A percentile compares a stretch with the other conserved stretches of the same genome.
These are phyloP conservation scores for Napeogenes sylphis DNA, from an alignment of 2,888 invertebrate genomes.

Conservation along the genomic window DNA sequence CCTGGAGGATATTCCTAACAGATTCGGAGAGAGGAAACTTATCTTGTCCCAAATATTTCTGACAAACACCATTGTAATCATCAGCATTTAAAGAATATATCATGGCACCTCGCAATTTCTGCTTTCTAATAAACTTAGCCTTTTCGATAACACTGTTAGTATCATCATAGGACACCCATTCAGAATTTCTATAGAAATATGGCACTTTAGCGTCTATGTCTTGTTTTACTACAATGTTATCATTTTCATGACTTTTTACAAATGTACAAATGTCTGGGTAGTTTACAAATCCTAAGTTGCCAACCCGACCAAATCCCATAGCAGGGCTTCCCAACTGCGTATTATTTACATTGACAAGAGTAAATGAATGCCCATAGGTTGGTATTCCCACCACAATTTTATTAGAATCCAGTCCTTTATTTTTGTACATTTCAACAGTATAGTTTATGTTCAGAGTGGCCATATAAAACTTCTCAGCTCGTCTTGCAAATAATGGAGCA, in stretches of 20 bases:
- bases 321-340: constrained; percentile 84
- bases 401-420: constrained; percentile 84
- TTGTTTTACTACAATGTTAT: constrained; percentile 69
- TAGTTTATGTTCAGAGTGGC: constrained; percentile 88
- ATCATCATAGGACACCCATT: constrained; percentile 92
- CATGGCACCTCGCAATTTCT: constrained; percentile 88
- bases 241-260: constrained; percentile 65
- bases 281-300: constrained; percentile 83
- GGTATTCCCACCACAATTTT: constrained; percentile 92
- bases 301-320: constrained; percentile 81
- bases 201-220: constrained; percentile 86
- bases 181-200: constrained; percentile 81
- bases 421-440: constrained; percentile 86
- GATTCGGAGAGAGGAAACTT: constrained; percentile 44
- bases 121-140: constrained; percentile 80
- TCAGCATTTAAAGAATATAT: constrained; percentile 89
- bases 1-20: constrained; percentile 43
- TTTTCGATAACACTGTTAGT: constrained; percentile 83
- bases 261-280: constrained; percentile 85
- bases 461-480: constrained; percentile 80
- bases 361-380: constrained; percentile 90
- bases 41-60: constrained; percentile 28
- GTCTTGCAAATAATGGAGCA: constrained; percentile 84
- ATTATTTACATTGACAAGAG: constrained; percentile 82
- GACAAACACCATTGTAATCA: constrained; percentile 82